phyloP scores from a whole-genome alignment of 2,888 invertebrate genomes.

The Microdon myrmicae region DNA sequence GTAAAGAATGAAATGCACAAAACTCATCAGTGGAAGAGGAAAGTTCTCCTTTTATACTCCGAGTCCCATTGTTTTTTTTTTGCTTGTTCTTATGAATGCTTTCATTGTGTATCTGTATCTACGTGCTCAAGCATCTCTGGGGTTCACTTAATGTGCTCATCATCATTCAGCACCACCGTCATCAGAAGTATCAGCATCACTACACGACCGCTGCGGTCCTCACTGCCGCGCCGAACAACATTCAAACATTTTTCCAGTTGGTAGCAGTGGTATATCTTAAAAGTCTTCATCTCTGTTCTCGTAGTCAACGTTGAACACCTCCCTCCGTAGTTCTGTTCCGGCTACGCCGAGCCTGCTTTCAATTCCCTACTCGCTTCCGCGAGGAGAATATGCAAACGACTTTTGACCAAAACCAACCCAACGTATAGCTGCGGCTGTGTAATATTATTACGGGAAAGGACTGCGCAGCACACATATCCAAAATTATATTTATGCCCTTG shows the following conservation, averaged over 20 bases:
- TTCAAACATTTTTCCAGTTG: no score
- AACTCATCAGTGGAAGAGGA: conserved; percentile 33
- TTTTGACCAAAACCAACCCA: conserved; percentile 40
- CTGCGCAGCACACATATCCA: conserved; percentile 3
- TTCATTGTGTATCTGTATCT: conserved; percentile 48
- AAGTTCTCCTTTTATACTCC: conserved; percentile 30
- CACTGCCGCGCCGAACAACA: no score
- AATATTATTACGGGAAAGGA: conserved; percentile 23
- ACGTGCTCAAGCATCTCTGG: conserved; percentile 45
- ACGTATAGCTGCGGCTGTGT: not conserved
- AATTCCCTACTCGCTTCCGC: no score
- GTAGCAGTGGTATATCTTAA: no score
- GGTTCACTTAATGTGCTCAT: conserved; percentile 48
- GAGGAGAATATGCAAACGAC: conserved; percentile 44
- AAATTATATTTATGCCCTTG: conserved; percentile 37
- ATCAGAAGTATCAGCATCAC: conserved; percentile 14
- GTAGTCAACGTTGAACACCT: no score
- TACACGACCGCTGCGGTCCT: no score
- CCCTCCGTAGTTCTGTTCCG: no score
- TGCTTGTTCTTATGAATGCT: conserved; percentile 13
- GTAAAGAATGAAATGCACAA: conserved; percentile 21
- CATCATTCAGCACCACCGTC: conserved; percentile 40
- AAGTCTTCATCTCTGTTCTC: no score
- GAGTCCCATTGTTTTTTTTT: conserved; percentile 18
- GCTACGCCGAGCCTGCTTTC: no score